Evolutionary conservation across 30 jellyfish, hydroid and myxozoan genomes (phyloP).

Genomic region (Aurelia aurita): DNA sequence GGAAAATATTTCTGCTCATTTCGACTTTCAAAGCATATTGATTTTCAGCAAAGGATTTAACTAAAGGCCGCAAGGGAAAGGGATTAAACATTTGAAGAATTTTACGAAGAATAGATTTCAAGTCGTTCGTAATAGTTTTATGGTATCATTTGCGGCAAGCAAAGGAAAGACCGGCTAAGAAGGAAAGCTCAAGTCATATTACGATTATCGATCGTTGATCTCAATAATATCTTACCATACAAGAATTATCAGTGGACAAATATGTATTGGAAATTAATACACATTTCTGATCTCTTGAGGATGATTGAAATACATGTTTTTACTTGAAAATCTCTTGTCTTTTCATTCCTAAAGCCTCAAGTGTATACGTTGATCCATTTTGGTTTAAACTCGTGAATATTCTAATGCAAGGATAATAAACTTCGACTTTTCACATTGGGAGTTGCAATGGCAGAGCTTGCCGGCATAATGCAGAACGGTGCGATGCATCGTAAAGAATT

Average conservation of each 20-base stretch:
- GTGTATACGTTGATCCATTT: conserved; percentile 1
- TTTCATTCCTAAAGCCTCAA: conserved; percentile 9
- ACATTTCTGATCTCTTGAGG: conserved; percentile 11
- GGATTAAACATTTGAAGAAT: conserved; percentile 23
- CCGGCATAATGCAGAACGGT: conserved; percentile 7
- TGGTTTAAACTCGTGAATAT: conserved; percentile 7
- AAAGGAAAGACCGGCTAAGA: not conserved
- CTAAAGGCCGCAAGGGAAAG: not conserved
- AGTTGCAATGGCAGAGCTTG: conserved; percentile 12
- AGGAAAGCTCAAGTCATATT: conserved; percentile 1
- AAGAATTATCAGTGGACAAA: conserved; percentile 12
- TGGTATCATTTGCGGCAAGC: conserved; percentile 6
- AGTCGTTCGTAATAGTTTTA: conserved; percentile 1
- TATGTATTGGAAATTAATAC: conserved; percentile 20
- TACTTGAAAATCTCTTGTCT: conserved; percentile 34
- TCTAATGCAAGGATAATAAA: not conserved
- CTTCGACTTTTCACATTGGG: too few relatives aligned
- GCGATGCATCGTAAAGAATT: conserved; percentile 18
- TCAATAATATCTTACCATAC: not conserved
- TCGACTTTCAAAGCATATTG: conserved; percentile 4
- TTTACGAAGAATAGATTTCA: conserved; percentile 8
- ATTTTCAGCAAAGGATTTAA: not conserved
- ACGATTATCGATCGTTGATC: not conserved
- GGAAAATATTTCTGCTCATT: conserved; percentile 23
- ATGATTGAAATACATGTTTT: conserved; percentile 48